These are phyloP conservation scores for Nephrotoma appendiculata DNA, from an alignment of 2,888 invertebrate species.

Conservation along the genomic window DNA sequence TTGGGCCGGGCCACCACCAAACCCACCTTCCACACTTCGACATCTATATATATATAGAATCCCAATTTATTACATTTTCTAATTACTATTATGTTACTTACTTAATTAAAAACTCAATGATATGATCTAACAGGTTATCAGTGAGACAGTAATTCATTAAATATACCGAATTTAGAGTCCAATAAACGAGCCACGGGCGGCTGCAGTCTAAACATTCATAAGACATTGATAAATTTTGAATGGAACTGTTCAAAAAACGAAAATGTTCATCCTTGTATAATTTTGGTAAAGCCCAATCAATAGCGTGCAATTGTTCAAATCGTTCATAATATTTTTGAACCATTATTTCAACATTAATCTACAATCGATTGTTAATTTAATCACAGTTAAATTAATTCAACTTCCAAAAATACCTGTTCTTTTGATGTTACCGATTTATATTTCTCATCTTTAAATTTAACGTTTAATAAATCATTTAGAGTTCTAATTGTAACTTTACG, in stretches of 20 bases:
- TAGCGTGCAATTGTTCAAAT: constrained; percentile 33
- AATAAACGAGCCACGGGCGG: constrained; percentile 93
- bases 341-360: constrained; percentile 42
- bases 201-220: constrained; percentile 87
- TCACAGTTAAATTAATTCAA: neutral
- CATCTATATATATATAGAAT: constrained; percentile 18
- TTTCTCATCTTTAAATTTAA: constrained; percentile 42
- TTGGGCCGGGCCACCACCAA: constrained; percentile 90
- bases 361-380: neutral
- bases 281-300: constrained; percentile 42
- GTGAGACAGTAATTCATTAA: constrained; percentile 51
- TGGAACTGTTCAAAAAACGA: constrained; percentile 48
- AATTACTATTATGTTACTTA: constrained; percentile 18
- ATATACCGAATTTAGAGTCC: constrained; percentile 85
- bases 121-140: constrained; percentile 36
- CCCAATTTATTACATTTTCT: neutral
- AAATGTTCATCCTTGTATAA: constrained; percentile 48
- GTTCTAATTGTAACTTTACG: neutral
- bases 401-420: constrained; percentile 37
- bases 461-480: neutral
- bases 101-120: constrained; percentile 45
- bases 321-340: constrained; percentile 39
- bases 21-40: constrained; percentile 52
- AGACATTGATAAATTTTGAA: constrained; percentile 48
- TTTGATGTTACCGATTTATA: constrained; percentile 39